Percentiles rank a stretch among this genome's conserved stretches.
phyloP scores from a whole-genome alignment of 1,140 invertebrate species.

The Pectinophora gossypiella region DNA sequence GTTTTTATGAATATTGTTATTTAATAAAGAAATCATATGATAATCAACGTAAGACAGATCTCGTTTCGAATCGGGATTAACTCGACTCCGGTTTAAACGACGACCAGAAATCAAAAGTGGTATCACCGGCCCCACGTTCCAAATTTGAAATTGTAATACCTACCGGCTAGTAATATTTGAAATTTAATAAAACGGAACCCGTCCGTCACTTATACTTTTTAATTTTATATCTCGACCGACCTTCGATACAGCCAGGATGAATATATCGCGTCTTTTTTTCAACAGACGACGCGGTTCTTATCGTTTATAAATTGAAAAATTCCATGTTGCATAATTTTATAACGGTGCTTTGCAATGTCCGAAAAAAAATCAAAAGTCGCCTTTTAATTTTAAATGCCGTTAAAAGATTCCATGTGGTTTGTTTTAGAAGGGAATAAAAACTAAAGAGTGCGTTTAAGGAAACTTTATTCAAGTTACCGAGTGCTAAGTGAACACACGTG shows the following conservation, averaged over 20 bases:
- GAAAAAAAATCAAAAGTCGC: too few species aligned
- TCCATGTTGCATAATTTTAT: conserved; percentile 29
- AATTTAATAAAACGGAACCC: conserved; percentile 65
- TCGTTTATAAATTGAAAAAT: conserved; percentile 19
- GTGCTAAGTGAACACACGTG: conserved; percentile 63
- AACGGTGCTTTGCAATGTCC: conserved; percentile 16
- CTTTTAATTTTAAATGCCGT: neutral
- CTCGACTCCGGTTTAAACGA: neutral
- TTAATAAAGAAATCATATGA: too few species aligned
- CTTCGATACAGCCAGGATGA: conserved; percentile 60
- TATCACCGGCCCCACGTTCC: conserved; percentile 21
- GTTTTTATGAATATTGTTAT: too few species aligned
- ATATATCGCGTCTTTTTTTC: conserved; percentile 53
- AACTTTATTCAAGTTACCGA: conserved; percentile 53
- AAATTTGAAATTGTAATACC: conserved; percentile 71
- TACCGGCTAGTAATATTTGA: conserved; percentile 60
- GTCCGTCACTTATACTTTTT: conserved; percentile 69
- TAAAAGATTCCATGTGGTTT: too few species aligned
- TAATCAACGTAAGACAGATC: neutral
- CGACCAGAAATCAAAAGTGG: conserved; percentile 16
- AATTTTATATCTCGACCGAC: conserved; percentile 68
- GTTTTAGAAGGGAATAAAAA: neutral
- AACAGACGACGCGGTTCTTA: conserved; percentile 26
- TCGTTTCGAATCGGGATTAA: neutral
- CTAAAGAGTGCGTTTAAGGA: conserved; percentile 34